Evolutionary conservation across 2,113 vertebrate species (phyloP), one percentile per base, ranked within the genome.

Genomic region (Spilogale gracilis): DNA sequence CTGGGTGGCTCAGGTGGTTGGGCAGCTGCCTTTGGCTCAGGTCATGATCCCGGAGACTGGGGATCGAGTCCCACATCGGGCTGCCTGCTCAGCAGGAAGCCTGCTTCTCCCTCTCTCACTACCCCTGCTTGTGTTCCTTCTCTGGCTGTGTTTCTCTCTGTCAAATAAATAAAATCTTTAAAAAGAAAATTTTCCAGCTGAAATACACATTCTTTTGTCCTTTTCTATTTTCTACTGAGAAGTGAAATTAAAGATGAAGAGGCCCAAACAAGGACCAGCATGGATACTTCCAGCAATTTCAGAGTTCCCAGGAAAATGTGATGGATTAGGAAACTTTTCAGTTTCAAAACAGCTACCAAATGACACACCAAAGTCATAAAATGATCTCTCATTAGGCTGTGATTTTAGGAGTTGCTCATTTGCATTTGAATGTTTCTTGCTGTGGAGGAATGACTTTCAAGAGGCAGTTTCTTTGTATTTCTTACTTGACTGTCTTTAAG

Each of bases 181-280:
- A 38, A 38, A 38, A 38, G 38, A 38, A 38, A 38, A 38, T 38
- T 38, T 88, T 76, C 11, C 63, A 73, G 9, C 18, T 95, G 69
- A 91, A 88, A 80, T 85, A 83, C 14, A 45, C 73, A 38, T 95
- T 61, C 89, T 17, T 79, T 90, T 18, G 86, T 86, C 83, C 18
- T 69, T 32, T 81, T 10, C n/a, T 88, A 13, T 96, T 60, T 78
- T 27, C 45, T 82, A 83, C 10, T 6, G 2, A 90, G 20, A 79
- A 81, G 50, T 85, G 83, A 89, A 94, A 91, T 91, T 74, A 96
- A 97, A 85, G 32, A 63, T 58, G 45, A 95, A 73, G 9, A 87
- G 45, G 43, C 54, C 18, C 82, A 61, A 86, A 21, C 11, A 95
- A 97, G 85, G 23, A 86, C 30, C 38, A 90, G 50, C 58, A 88